Base-by-base conservation (phyloP, 2,113 vertebrate species). In the Myiozetetes cayanensis region DNA sequence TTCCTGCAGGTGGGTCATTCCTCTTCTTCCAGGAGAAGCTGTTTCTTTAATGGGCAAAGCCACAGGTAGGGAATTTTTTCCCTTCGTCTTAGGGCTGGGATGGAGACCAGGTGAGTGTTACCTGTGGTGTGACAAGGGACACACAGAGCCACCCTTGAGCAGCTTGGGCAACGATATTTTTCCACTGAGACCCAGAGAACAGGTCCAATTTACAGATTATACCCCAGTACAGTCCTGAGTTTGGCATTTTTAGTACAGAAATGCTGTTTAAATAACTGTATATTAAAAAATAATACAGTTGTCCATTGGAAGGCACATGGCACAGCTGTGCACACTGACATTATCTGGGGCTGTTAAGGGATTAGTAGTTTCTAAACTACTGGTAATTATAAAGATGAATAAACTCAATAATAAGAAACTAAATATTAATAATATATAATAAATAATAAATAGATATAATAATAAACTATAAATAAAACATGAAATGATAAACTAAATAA, bases 1-100 rank as follows among this genome's bases (percentile, higher is more conserved):
- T 99, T 99, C 96, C 93, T 99, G 96, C 98, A 99, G 99, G 99
- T 99, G 59, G 16, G 98, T 93, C 49, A 15, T 14, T 12, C 55
- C 0, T 2, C 1, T 1, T 21, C 3, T 3, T 2, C 11, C 8
- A 3, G 13, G 21, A 23, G 6, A 2, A 27, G 53, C 66, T 43
- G 37, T 9, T 10, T 0, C 28, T n/a, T 6, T 2, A 1, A 0
- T 0, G 37, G 21, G 6, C n/a, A 22, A 2, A 17, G 4, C 2
- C 21, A 49, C 35, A 1, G 21, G 1, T 1, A 1, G 55, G 37
- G 27, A 6, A 0, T 39, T 5, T 5, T 7, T 6, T 3, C 12
- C 23, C 50, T 19, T 24, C 3, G 37, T n/a, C 58, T 15, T 18
- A 6, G 79, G 61, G 65, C 66, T 44, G 87, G 37, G 8, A 1